A percentile compares a stretch with the other conserved stretches of the same genome.
Conservation (phyloP, 2,797 vertebrate genomes). For the Trichosurus vulpecula region DNA sequence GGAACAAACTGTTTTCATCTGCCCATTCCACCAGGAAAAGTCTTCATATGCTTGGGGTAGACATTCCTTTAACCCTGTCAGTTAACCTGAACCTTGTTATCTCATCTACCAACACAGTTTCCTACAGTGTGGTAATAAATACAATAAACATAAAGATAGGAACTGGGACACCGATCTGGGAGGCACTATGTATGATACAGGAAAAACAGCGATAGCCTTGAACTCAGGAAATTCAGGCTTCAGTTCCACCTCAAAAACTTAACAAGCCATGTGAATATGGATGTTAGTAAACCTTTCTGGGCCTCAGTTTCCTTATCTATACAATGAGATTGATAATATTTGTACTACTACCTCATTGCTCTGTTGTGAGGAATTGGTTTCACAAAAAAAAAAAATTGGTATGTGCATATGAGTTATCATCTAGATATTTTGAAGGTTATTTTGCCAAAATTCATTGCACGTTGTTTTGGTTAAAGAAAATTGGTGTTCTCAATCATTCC, state of each 20-base stretch:
- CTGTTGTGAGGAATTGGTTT: background rate
- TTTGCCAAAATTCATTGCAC: background rate
- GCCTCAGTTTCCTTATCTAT: too few species aligned
- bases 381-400: background rate
- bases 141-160: background rate
- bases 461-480: background rate
- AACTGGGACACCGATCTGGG: background rate
- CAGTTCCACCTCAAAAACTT: background rate
- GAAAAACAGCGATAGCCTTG: background rate
- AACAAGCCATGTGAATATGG: background rate
- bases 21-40: background rate
- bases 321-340: background rate
- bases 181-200: background rate
- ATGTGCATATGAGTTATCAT: too few species aligned
- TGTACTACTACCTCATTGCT: background rate
- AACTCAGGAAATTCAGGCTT: background rate
- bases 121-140: too few species aligned
- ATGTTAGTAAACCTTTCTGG: too few species aligned
- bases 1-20: background rate
- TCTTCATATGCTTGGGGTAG: background rate
- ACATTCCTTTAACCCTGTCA: background rate
- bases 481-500: too few species aligned
- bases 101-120: too few species aligned
- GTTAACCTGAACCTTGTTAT: too few species aligned
- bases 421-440: background rate